phyloP scores from a whole-genome alignment of 1,140 invertebrate genomes.

The Antheraea pernyi region DNA sequence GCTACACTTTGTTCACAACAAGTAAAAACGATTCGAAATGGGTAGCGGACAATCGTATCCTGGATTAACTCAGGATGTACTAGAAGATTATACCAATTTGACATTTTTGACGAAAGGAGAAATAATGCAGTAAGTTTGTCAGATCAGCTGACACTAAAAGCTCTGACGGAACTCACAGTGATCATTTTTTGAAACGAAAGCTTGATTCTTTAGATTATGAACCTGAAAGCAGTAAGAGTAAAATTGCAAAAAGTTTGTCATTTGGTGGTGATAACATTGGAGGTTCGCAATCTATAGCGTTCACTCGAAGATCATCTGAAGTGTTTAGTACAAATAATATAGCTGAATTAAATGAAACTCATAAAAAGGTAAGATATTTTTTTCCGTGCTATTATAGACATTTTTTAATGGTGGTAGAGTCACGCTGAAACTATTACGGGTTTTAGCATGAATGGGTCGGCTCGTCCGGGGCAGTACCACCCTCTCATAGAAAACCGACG shows the following conservation, averaged over 20 bases:
- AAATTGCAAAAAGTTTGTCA: constrained; percentile 81
- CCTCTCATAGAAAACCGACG: too few relatives aligned
- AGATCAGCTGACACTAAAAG: constrained; percentile 56
- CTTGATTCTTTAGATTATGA: constrained; percentile 80
- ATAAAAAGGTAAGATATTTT: constrained; percentile 80
- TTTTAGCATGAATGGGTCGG: too few relatives aligned
- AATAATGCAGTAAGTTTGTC: constrained; percentile 80
- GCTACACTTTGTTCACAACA: not conserved
- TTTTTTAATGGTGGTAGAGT: too few relatives aligned
- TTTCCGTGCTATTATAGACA: too few relatives aligned
- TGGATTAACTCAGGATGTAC: constrained; percentile 74
- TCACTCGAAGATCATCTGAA: constrained; percentile 66
- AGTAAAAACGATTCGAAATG: constrained; percentile 47
- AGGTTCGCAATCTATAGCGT: constrained; percentile 30
- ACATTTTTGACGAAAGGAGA: constrained; percentile 81
- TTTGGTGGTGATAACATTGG: constrained; percentile 75
- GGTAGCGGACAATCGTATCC: constrained; percentile 64
- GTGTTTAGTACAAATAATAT: constrained; percentile 40
- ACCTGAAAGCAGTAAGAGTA: constrained; percentile 69
- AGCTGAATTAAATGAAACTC: constrained; percentile 80
- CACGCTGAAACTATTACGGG: too few relatives aligned
- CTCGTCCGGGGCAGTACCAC: too few relatives aligned
- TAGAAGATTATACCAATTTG: constrained; percentile 79
- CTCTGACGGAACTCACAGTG: constrained; percentile 55
- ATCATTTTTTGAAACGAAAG: constrained; percentile 67